Evolutionary conservation across 2,113 vertebrate species (phyloP), one percentile per base, ranked within the genome.

Genomic region (Coracopsis vasa): DNA sequence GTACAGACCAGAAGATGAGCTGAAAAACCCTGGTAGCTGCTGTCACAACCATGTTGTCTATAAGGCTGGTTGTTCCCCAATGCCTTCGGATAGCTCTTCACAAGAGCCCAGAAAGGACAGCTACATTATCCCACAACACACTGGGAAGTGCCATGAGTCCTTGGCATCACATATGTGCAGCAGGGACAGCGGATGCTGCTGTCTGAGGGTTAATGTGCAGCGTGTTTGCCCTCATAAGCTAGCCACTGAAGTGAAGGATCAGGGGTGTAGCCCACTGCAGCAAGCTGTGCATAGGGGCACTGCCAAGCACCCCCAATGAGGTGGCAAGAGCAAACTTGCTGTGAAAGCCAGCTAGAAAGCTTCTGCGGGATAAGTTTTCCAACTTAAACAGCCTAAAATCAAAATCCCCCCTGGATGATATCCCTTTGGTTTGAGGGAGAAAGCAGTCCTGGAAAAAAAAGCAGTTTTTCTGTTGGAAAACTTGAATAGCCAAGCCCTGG

Each of bases 271-370:
- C 41, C 84, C 6, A 1, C 41, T 51, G 28, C 45, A 65, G 75
- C 0, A 2, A 37, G 16, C 60, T 0, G 0, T 23, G 73, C 77
- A 45, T 0, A 0, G 47, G n/a, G 54, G 17, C 39, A 24, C 29
- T 51, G 90, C 66, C 81, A 90, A 37, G 71, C 44, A 51, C 11
- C 11, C 61, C 88, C 7, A 4, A 61, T 54, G 74, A 77, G 56
- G 51, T 27, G 50, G 45, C 10, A 14, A 71, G 35, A 92, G 45
- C 42, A 78, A 47, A 80, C n/a, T 12, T 29, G 21, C 56, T 67
- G 62, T 51, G 81, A 94, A 90, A 96, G 35, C 48, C 60, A 65
- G 58, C 56, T 60, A 56, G 74, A 69, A 72, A 90, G 35, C 56
- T 92, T 15, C 85, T 80, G 47, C 56, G 41, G 74, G 70, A 88